A percentile compares a stretch with the other conserved stretches of the same genome.
Evolutionary conservation across 1,140 invertebrate species (phyloP).

Genomic region (Brachionus asplanchnoidis): DNA sequence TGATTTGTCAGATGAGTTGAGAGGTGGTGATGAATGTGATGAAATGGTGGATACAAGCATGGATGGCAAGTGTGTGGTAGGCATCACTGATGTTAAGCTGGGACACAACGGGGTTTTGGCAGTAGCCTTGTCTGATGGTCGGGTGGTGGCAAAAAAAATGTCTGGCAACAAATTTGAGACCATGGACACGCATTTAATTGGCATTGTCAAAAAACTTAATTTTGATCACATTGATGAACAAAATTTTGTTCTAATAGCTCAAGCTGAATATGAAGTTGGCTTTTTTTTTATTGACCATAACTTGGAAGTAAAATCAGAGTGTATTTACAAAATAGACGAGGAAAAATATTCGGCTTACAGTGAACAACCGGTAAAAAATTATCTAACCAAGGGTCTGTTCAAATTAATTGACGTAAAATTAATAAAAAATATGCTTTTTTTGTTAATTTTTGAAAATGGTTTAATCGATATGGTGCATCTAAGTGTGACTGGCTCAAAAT

Average conservation of each 20-base stretch:
- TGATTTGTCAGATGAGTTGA: neutral
- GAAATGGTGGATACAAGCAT: neutral
- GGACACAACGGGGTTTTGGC: neutral
- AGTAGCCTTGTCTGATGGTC: neutral
- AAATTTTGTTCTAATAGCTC: neutral
- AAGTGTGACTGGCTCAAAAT: neutral
- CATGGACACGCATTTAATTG: neutral
- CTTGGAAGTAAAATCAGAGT: neutral
- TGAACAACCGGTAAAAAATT: neutral
- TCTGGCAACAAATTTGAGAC: neutral
- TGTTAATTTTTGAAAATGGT: conserved; percentile 7
- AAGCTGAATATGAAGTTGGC: neutral
- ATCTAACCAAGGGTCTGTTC: neutral
- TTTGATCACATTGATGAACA: neutral
- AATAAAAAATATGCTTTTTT: neutral
- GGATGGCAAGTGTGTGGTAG: neutral
- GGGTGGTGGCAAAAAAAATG: neutral
- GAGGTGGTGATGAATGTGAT: neutral
- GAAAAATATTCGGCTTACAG: neutral
- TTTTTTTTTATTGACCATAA: neutral
- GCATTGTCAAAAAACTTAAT: neutral
- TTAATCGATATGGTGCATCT: neutral
- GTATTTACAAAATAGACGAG: neutral
- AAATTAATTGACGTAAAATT: conserved; percentile 24
- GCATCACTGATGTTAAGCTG: neutral